Evolutionary conservation across 1,140 invertebrate genomes (phyloP).

Genomic region (Calliopsis andreniformis): DNA sequence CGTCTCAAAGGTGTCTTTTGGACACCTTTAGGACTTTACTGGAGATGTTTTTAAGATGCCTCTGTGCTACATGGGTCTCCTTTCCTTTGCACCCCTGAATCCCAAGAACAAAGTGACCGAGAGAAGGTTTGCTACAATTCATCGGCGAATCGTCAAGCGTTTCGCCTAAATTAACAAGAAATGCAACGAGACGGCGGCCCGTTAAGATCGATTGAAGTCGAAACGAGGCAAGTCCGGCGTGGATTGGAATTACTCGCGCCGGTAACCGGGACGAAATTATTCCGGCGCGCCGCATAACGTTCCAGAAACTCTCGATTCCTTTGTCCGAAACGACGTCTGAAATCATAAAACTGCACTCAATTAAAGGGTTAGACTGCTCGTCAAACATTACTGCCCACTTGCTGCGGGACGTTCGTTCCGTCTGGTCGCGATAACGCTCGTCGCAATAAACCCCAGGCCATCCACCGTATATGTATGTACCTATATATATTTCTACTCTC

Average conservation of each 20-base stretch:
- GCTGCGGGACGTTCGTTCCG: slow-evolving; percentile 56
- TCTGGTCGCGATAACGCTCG: slow-evolving; percentile 58
- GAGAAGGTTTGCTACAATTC: too few relatives aligned
- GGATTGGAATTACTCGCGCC: slow-evolving; percentile 31
- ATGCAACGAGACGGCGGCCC: not conserved
- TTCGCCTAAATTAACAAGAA: not conserved
- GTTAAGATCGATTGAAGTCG: slow-evolving; percentile 9
- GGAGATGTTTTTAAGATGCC: too few relatives aligned
- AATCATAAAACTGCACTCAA: slow-evolving; percentile 67
- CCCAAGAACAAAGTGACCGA: too few relatives aligned
- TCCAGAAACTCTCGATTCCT: slow-evolving; percentile 46
- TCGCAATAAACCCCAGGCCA: slow-evolving; percentile 43
- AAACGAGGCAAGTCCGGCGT: not conserved
- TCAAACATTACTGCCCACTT: slow-evolving; percentile 63
- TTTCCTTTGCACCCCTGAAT: too few relatives aligned
- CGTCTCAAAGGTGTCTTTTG: too few relatives aligned
- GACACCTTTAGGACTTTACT: too few relatives aligned
- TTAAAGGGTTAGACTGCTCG: slow-evolving; percentile 66
- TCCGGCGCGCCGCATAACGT: slow-evolving; percentile 44
- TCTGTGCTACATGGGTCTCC: too few relatives aligned
- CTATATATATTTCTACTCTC: not conserved
- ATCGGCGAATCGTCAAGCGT: too few relatives aligned
- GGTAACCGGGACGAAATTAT: slow-evolving; percentile 34
- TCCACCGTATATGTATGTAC: not conserved
- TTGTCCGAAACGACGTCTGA: slow-evolving; percentile 58